A percentile compares a stretch with the other conserved stretches of the same genome.
These are phyloP conservation scores for Engystomops pustulosus DNA, from an alignment of 2,113 vertebrate genomes.

Conservation along the genomic window DNA sequence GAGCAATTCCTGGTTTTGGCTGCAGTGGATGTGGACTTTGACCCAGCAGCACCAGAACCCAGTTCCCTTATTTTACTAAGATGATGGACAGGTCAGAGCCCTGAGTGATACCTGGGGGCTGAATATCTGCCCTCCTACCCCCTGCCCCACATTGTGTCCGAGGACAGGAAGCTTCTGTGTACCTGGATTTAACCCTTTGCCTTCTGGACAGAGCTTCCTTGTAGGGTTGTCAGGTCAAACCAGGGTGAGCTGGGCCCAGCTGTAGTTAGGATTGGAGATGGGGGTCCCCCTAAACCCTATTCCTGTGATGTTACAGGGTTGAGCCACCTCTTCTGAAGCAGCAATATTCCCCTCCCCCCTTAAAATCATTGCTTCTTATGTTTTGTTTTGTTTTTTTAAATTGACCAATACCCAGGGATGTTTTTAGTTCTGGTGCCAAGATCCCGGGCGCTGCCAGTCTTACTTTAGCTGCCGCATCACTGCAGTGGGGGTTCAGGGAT, in stretches of 20 bases:
- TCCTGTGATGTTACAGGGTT: slow-evolving; percentile 11
- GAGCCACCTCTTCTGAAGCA: slow-evolving; percentile 14
- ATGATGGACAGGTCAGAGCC: slow-evolving; percentile 20
- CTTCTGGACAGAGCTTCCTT: slow-evolving; percentile 56
- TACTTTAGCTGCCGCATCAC: not conserved
- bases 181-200: slow-evolving; percentile 56
- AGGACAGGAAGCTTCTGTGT: slow-evolving; percentile 41
- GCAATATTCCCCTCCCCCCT: slow-evolving; percentile 26
- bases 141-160: not conserved
- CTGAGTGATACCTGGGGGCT: not conserved
- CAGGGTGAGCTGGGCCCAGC: slow-evolving; percentile 21
- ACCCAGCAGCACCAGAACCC: slow-evolving; percentile 63
- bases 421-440: slow-evolving; percentile 37
- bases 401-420: slow-evolving; percentile 39
- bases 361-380: not conserved
- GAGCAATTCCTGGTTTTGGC: slow-evolving; percentile 25
- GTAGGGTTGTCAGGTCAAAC: slow-evolving; percentile 46
- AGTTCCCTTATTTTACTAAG: slow-evolving; percentile 49
- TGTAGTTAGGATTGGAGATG: not conserved
- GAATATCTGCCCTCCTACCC: not conserved
- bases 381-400: slow-evolving; percentile 13
- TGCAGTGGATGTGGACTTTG: slow-evolving; percentile 49
- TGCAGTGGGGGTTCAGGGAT: not conserved
- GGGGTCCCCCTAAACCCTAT: not conserved
- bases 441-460: slow-evolving; percentile 25